Percentiles rank a stretch among this genome's conserved stretches.
These are phyloP conservation scores for Pasiphila rectangulata DNA, from an alignment of 2,888 invertebrate species.

Conservation along the genomic window DNA sequence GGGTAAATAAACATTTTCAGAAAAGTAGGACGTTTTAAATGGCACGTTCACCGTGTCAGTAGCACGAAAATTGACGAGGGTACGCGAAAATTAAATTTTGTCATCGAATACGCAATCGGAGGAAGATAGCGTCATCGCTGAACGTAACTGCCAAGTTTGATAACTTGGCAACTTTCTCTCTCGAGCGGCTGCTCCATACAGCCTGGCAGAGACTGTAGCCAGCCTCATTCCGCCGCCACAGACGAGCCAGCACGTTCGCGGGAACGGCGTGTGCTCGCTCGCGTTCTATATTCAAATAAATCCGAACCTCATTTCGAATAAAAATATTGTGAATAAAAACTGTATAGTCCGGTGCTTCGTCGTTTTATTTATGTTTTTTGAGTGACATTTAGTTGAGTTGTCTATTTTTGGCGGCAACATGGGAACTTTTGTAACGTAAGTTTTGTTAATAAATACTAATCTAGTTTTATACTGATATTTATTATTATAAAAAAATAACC, in stretches of 20 bases:
- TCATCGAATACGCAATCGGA: constrained; percentile 75
- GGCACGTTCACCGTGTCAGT: constrained; percentile 72
- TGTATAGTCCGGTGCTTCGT: constrained; percentile 41
- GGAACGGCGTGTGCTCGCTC: constrained; percentile 60
- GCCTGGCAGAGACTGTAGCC: constrained; percentile 33
- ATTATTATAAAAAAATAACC: no score
- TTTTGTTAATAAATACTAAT: constrained; percentile 29
- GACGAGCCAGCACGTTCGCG: constrained; percentile 63
- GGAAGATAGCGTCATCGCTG: constrained; percentile 72
- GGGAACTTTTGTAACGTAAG: constrained; percentile 66
- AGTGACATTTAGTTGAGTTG: constrained; percentile 54
- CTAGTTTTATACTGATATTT: neutral
- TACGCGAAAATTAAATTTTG: constrained; percentile 70
- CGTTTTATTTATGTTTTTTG: constrained; percentile 48
- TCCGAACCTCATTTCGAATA: constrained; percentile 36
- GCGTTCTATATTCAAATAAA: constrained; percentile 39
- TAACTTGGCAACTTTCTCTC: constrained; percentile 78
- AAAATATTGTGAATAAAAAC: constrained; percentile 43
- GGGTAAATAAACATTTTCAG: constrained; percentile 44
- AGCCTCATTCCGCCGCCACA: constrained; percentile 64
- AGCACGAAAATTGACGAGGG: constrained; percentile 57
- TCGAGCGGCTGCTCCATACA: constrained; percentile 42
- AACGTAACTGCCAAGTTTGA: constrained; percentile 78
- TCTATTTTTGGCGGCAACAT: constrained; percentile 55
- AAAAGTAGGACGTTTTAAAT: constrained; percentile 58